Base-by-base conservation (phyloP, 2,797 vertebrate genomes). In the Cyclura pinguis region DNA sequence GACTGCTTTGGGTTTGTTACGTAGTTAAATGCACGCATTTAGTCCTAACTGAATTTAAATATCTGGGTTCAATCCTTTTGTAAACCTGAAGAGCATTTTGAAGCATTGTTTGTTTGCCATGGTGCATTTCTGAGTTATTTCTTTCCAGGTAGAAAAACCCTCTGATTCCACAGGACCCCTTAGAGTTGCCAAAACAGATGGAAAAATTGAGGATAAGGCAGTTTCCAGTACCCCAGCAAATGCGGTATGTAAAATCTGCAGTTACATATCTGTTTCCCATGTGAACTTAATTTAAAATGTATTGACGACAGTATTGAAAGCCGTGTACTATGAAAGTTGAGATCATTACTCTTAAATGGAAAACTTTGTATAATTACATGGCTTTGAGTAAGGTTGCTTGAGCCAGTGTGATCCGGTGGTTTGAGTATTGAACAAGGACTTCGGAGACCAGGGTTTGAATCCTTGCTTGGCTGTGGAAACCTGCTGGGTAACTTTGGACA, bases 131-230 rank as follows among this genome's bases (percentile, higher is more conserved):
- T 86, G 84, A 64, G 62, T 85, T 84, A 12, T 86, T 92, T 88
- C 52, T 85, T 27, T 90, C 73, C 94, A 99, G 98, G 97, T 93
- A 92, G 99, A 99, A 92, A 99, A 99, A 95, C 62, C 97, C 3
- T 94, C 98, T 52, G 99, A 99, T 95, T 97, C 98, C 80, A 95
- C 98, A 47, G 98, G 97, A 86, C 97, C 98, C 94, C 96, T 98
- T 94, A 98, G 99, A 97, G 97, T 97, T 90, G 98, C 98, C 88
- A 99, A 99, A 97, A 97, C 97, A 89, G 99, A 99, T 16, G 97
- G 98, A 95, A 98, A 98, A 96, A 96, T 96, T 81, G 99, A 99
- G 81, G 99, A 99, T 78, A 98, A 99, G 96, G 93, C 97, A 90
- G 91, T 97, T 92, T 94, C 97, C 92, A 96, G 95, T 83, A 96